Percentiles rank a stretch among this genome's conserved stretches.
phyloP scores from a whole-genome alignment of 2,113 vertebrate species.

The Alectura lathami region DNA sequence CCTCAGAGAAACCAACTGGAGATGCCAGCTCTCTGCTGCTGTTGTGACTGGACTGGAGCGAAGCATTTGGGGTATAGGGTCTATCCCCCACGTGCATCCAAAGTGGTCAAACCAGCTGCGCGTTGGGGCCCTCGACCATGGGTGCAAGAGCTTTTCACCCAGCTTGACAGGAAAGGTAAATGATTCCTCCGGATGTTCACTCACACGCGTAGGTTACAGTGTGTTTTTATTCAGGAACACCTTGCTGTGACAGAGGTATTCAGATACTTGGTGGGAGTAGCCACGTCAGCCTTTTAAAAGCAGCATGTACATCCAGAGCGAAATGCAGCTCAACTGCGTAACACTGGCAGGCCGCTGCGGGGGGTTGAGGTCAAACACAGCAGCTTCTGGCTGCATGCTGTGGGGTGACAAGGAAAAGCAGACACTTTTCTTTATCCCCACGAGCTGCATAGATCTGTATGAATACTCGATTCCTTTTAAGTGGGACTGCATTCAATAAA shows the following conservation, averaged over 20 bases:
- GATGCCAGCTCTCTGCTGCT: background rate
- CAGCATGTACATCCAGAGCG: background rate
- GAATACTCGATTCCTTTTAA: background rate
- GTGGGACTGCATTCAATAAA: background rate
- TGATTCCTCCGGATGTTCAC: background rate
- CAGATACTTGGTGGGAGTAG: background rate
- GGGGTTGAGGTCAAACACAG: background rate
- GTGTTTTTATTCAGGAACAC: background rate
- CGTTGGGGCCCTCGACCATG: constrained; percentile 45
- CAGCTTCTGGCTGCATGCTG: background rate
- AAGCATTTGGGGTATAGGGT: background rate
- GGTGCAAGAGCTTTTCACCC: constrained; percentile 47
- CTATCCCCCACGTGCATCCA: background rate
- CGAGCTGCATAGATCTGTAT: background rate
- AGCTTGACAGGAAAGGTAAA: background rate
- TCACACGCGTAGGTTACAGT: background rate
- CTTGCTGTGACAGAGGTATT: background rate
- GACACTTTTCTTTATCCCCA: background rate
- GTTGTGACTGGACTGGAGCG: constrained; percentile 18
- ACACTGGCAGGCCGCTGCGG: background rate
- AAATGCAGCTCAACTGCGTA: background rate
- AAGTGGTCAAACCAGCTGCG: background rate
- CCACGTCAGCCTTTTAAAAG: background rate
- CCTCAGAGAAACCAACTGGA: background rate
- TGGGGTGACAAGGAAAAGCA: background rate